phyloP scores from a whole-genome alignment of 1,140 invertebrate genomes.

The Drosophila asahinai region DNA sequence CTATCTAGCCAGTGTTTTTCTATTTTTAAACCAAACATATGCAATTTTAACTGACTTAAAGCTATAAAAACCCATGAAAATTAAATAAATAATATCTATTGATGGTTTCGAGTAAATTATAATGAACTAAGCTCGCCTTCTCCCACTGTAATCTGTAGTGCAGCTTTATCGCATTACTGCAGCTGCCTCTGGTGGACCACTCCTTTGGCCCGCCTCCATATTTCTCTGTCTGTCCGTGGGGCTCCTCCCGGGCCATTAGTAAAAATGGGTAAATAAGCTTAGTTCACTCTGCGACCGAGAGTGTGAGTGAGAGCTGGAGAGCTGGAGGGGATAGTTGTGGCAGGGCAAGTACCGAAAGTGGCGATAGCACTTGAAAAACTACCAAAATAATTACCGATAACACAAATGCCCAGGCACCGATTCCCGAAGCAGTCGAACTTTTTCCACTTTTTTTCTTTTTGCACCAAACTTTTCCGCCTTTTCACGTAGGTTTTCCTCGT shows the following conservation, averaged over 20 bases:
- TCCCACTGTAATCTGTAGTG: conserved; percentile 16
- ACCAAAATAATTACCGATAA: conserved; percentile 75
- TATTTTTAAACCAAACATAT: too few relatives aligned
- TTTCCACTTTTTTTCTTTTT: neutral
- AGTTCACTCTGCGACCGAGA: conserved; percentile 15
- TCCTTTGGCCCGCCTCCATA: neutral
- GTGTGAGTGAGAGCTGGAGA: neutral
- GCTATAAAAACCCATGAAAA: too few relatives aligned
- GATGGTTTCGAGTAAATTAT: too few relatives aligned
- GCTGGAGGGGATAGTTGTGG: neutral
- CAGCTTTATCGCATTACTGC: conserved; percentile 38
- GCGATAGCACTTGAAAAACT: conserved; percentile 63
- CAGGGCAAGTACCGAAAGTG: conserved; percentile 25
- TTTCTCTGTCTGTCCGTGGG: conserved; percentile 17
- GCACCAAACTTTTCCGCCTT: neutral
- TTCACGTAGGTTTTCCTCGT: conserved; percentile 10
- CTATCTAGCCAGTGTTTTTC: too few relatives aligned
- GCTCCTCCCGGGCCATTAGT: conserved; percentile 30
- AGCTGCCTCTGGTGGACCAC: conserved; percentile 24
- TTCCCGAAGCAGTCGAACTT: conserved; percentile 30
- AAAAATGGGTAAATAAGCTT: conserved; percentile 43
- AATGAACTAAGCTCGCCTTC: neutral
- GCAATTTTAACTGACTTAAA: too few relatives aligned
- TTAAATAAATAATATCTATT: too few relatives aligned
- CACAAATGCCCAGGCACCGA: conserved; percentile 37